phyloP scores from a whole-genome alignment of 2,797 vertebrate genomes.

The Takifugu rubripes region DNA sequence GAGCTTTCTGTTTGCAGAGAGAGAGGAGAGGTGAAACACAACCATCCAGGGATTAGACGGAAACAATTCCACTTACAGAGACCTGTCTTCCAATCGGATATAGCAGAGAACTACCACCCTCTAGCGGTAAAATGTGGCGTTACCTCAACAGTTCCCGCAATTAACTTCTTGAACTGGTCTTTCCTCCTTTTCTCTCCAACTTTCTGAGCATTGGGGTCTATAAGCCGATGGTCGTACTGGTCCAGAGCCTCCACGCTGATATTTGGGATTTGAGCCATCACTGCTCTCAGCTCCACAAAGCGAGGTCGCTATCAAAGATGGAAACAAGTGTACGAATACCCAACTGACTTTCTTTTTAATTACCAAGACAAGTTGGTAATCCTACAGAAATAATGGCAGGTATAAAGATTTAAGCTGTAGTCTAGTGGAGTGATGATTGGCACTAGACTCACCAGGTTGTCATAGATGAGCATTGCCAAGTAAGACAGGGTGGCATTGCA shows the following conservation, averaged over 20 bases:
- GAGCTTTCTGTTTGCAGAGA: slow-evolving; percentile 83
- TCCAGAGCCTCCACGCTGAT: slow-evolving; percentile 85
- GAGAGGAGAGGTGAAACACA: slow-evolving; percentile 41
- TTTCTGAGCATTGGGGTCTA: slow-evolving; percentile 82
- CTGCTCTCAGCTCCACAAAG: slow-evolving; percentile 82
- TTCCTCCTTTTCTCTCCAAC: slow-evolving; percentile 87
- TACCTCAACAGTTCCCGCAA: slow-evolving; percentile 93
- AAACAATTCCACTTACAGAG: slow-evolving; percentile 27
- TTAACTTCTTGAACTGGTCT: slow-evolving; percentile 93
- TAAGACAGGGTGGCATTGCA: slow-evolving; percentile 86
- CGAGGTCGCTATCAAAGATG: slow-evolving; percentile 80
- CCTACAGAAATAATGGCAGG: not conserved
- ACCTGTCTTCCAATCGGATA: slow-evolving; percentile 10
- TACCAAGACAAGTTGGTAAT: not conserved
- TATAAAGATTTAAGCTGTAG: not conserved
- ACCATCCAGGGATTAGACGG: slow-evolving; percentile 5
- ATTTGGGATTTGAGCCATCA: slow-evolving; percentile 93
- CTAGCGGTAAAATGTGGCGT: slow-evolving; percentile 48
- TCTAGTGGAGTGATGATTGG: not conserved
- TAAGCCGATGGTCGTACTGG: slow-evolving; percentile 86
- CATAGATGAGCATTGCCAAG: slow-evolving; percentile 92
- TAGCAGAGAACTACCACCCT: slow-evolving; percentile 30
- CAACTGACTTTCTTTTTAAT: not conserved
- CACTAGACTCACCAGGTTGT: slow-evolving; percentile 83
- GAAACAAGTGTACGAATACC: slow-evolving; percentile 4